Evolutionary conservation across 2,113 vertebrate species (phyloP), one percentile per base, ranked within the genome.

Genomic region (Tetraodon nigroviridis): DNA sequence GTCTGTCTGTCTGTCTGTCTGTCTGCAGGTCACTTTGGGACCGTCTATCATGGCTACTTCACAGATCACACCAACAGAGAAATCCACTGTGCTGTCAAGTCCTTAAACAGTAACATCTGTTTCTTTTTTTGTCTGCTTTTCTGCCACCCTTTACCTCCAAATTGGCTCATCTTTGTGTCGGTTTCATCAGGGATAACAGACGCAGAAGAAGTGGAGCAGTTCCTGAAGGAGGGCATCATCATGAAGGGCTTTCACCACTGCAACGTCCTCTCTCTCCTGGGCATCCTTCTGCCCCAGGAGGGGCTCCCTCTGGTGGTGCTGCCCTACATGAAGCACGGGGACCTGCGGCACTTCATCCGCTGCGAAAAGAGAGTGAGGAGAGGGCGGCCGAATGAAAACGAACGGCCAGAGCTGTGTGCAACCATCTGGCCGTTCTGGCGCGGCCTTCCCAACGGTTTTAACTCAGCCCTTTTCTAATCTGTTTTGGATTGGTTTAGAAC

Each of bases 311-410:
- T 91, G 0, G 95, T 98, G 8, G 89, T 98, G 48, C 90, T 99
- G 40, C 96, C 96, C 2, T 98, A 94, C 69, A 99, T 98, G 96
- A 91, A 90, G 74, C 97, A 99, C 0, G 96, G 96, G 27, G 96
- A 99, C 85, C 89, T 98, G 76, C 91, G 94, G 1, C 93, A 91
- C 67, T 99, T 99, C 70, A 94, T 98, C 67, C 94, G 96, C n/a
- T 88, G 91, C 18, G 89, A 93, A 73, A 86, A 94, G 66, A 86
- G 88, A 91, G 96, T 98, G 82, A 0, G 89, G 44, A n/a, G 15
- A 17, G 15, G 44, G 58, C 16, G 24, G 10, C 50, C 17, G 19
- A 58, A 63, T 64, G 51, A 44, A 69, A 61, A 5, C 12, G 1
- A 16, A 1, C 20, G 0, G 32, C 52, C 21, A 51, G 6, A 59